Base-by-base conservation (phyloP, 2,888 invertebrate genomes). In the Crepidodera aurea region DNA sequence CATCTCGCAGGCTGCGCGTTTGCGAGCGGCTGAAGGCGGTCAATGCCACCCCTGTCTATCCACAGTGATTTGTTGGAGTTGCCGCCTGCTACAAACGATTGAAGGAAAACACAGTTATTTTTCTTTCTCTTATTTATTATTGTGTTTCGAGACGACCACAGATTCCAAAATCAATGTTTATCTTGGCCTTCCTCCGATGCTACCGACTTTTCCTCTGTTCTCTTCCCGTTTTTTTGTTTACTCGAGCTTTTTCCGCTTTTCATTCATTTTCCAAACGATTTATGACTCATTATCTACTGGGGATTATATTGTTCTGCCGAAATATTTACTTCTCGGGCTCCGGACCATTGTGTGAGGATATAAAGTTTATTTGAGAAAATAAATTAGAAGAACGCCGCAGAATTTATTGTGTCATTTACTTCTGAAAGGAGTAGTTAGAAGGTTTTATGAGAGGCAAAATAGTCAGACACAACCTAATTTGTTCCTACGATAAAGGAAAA, bases 91-190 rank as follows among this genome's bases (percentile, higher is more conserved):
- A 66, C 68, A 68, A 73, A 72, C 72, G 73, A 73, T 75, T 73
- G 71, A 72, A 72, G 70, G 71, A 71, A 74, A 71, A 74, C 69
- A 69, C 70, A 62, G 64, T 69, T 71, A 70, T 72, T 72, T 74
- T 72, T 70, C 71, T 68, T 63, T 40, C 58, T 51, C 51, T 55
- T 63, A 59, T 63, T 59, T 59, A 62, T 62, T 40, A 50, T 58
- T 59, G 48, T 71, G 68, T 69, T 73, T 71, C 73, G 62, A 62
- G 67, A 66, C 71, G 69, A 64, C 70, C 66, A 64, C 70, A 65
- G 70, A 67, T 65, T 65, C 69, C 66, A 69, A 71, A 73, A 75
- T 75, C 74, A 72, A 75, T 73, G 71, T 72, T 75, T 72, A 72
- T 73, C 73, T 72, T 71, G 68, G 66, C 69, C 67, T 70, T 66